Conservation (phyloP, 2,113 vertebrate genomes). For the Eptesicus fuscus region DNA sequence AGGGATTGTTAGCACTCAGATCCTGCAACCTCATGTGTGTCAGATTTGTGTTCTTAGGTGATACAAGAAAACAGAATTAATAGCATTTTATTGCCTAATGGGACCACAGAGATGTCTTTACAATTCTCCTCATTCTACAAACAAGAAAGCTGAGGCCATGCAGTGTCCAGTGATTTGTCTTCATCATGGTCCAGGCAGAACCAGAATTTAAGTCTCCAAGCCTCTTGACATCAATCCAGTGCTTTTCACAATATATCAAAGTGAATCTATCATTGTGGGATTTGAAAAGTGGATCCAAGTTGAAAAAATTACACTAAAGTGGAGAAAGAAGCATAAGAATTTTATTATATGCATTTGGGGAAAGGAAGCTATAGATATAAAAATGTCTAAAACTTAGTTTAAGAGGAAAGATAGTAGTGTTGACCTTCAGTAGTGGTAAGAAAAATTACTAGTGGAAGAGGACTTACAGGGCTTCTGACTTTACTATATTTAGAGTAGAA, state of each 20-base stretch:
- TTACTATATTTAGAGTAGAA: neutral
- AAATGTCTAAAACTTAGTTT: neutral
- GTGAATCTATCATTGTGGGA: neutral
- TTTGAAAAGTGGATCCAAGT: conserved; percentile 7
- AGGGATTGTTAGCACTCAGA: neutral
- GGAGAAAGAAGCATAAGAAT: neutral
- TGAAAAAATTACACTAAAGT: neutral
- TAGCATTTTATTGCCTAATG: neutral
- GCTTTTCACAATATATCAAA: neutral
- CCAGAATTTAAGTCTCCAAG: neutral
- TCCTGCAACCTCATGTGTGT: neutral
- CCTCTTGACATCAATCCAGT: neutral
- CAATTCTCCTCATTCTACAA: neutral
- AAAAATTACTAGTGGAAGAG: neutral
- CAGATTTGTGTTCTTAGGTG: neutral
- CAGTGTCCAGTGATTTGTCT: neutral
- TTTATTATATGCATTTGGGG: neutral
- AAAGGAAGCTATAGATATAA: neutral
- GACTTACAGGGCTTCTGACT: neutral
- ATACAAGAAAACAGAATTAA: neutral
- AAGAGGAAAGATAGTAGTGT: neutral
- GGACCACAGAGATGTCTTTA: neutral
- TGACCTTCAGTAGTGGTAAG: neutral
- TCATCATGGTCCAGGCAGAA: neutral
- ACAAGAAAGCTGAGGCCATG: neutral